phyloP scores from a whole-genome alignment of 1,140 invertebrate species.

The Pseudomyrmex cubaensis region DNA sequence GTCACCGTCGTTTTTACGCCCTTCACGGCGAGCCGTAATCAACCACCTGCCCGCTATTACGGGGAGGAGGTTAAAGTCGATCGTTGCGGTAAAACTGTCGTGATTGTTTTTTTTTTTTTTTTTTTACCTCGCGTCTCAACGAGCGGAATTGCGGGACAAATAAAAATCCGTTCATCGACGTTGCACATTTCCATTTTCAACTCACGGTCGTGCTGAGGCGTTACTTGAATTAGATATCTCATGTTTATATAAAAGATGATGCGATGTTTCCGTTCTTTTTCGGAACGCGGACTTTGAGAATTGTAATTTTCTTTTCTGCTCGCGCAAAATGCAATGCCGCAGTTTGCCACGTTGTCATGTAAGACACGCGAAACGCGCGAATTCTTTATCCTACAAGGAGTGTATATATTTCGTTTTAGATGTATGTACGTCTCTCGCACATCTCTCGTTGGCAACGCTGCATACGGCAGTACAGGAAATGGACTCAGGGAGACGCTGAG shows the following conservation, averaged over 20 bases:
- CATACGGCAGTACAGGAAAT: conserved; percentile 80
- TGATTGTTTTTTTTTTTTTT: conserved; percentile 4
- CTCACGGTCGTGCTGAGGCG: conserved; percentile 15
- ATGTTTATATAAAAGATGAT: too few relatives aligned
- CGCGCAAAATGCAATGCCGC: conserved; percentile 29
- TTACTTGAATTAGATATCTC: conserved; percentile 13
- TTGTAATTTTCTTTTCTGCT: conserved; percentile 7
- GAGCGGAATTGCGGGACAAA: conserved; percentile 6
- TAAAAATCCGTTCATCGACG: conserved; percentile 2
- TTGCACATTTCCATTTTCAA: conserved; percentile 3
- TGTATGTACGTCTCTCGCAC: conserved; percentile 72
- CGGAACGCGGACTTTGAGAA: conserved; percentile 1
- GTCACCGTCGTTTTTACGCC: conserved; percentile 71
- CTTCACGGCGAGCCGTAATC: conserved; percentile 70
- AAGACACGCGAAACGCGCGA: conserved; percentile 37
- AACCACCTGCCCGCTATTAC: conserved; percentile 76
- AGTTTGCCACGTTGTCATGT: background rate
- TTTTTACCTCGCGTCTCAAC: background rate
- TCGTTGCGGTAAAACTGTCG: conserved; percentile 48
- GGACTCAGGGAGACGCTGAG: conserved; percentile 79
- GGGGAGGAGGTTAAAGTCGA: conserved; percentile 68
- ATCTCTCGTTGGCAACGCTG: conserved; percentile 77
- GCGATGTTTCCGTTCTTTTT: too few relatives aligned
- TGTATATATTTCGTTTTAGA: conserved; percentile 69
- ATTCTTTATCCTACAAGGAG: conserved; percentile 47